phyloP scores from a whole-genome alignment of 1,140 invertebrate species.

The Drosophila repletoides region DNA sequence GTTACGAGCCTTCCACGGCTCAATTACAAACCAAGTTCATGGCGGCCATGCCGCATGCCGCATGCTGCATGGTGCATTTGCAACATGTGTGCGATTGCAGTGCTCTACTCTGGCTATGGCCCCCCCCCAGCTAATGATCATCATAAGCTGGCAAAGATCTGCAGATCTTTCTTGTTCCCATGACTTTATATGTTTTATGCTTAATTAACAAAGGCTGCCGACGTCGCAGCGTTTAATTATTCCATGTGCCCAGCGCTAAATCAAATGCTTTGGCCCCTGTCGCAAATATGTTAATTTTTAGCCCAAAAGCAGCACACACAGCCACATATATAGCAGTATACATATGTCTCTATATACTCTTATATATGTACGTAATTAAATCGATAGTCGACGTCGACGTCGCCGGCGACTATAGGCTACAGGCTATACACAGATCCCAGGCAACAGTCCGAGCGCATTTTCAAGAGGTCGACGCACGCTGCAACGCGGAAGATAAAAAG shows the following conservation, averaged over 20 bases:
- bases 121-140: constrained; percentile 38
- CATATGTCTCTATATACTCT: not conserved
- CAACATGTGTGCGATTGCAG: constrained; percentile 54
- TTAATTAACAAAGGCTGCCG: constrained; percentile 76
- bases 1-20: constrained; percentile 47
- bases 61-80: constrained; percentile 71
- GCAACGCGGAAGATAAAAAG: constrained; percentile 79
- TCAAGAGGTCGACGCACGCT: constrained; percentile 54
- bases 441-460: not conserved
- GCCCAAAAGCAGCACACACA: constrained; percentile 23
- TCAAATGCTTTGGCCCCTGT: constrained; percentile 53
- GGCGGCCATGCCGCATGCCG: constrained; percentile 57
- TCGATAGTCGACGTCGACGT: constrained; percentile 7
- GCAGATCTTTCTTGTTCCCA: constrained; percentile 63
- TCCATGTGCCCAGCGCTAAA: constrained; percentile 48
- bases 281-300: constrained; percentile 63
- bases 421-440: too few relatives aligned
- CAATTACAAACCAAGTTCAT: constrained; percentile 69
- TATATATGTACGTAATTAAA: not conserved
- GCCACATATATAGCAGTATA: not conserved
- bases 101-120: not conserved
- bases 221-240: constrained; percentile 64
- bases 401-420: too few relatives aligned
- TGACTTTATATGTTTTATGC: constrained; percentile 70
- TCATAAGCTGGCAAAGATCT: constrained; percentile 31